Evolutionary conservation across 2,797 vertebrate species (phyloP), one percentile per base, ranked within the genome.

Genomic region (Chanos chanos): DNA sequence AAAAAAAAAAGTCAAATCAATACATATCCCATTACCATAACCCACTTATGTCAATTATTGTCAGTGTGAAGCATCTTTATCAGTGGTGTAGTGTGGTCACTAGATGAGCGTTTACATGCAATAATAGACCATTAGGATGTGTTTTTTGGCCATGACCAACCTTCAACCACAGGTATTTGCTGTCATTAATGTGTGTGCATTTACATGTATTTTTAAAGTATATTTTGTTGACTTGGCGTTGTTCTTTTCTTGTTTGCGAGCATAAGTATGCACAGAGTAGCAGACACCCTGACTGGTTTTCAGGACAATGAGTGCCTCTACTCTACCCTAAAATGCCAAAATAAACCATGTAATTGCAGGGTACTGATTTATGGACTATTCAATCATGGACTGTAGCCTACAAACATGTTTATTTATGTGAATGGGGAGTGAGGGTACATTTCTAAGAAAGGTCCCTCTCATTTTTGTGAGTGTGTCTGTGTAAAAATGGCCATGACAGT

Each of bases 11-110:
- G 56, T 30, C 7, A 15, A 61, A 84, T 86, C 78, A 71, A 85
- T 85, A 68, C 60, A 22, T 61, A 66, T 45, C 24, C 66, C 64
- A 71, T 81, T 83, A 81, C 74, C 50, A 57, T 79, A 83, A 79
- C 66, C 64, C 58, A 76, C 77, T 76, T 77, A 72, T 62, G 74
- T 79, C 73, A 65, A 73, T 78, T 78, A 71, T 71, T 64, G 72
- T 73, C 49, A 58, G 58, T 43, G 57, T 75, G 60, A 63, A 72
- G 53, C 67, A 65, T 68, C 43, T 63, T n/a, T 57, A 21, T 64
- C 66, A 45, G 65, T 64, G 64, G 36, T 25, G 39, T 28, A 41
- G 44, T 40, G 33, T 59, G 71, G 52, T 52, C 59, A 71, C 39
- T 31, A 31, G 27, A 39, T 58, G 2, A 3, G 24, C 56, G 72